Percentiles rank a stretch among this genome's conserved stretches.
phyloP scores from a whole-genome alignment of 1,140 invertebrate genomes.

The Papilio aristodemus region DNA sequence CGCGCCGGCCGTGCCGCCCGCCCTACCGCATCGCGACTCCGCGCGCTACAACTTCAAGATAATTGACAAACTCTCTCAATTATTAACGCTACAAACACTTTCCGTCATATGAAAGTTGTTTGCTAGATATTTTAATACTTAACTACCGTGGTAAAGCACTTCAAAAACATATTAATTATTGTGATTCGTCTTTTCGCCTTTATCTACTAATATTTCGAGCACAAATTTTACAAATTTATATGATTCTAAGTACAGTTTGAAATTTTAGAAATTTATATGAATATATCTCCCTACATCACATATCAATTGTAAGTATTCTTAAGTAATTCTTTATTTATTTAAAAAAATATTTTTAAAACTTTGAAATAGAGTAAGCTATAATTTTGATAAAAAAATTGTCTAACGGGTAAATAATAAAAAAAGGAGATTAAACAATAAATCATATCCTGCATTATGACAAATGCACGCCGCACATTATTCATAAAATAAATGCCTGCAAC shows the following conservation, averaged over 20 bases:
- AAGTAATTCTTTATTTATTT: conserved; percentile 3
- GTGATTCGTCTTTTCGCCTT: neutral
- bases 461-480: neutral
- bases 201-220: neutral
- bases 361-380: neutral
- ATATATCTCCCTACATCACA: conserved; percentile 14
- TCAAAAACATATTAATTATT: neutral
- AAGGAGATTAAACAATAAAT: neutral
- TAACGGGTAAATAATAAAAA: no score
- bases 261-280: neutral
- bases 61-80: neutral
- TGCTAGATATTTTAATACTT: neutral
- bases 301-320: conserved; percentile 9
- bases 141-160: neutral
- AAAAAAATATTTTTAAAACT: neutral
- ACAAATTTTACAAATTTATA: neutral
- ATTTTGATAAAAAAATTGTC: no score
- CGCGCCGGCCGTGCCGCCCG: conserved; percentile 13
- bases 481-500: neutral
- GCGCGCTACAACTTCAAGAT: neutral
- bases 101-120: neutral
- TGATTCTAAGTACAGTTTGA: neutral
- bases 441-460: neutral
- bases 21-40: neutral
- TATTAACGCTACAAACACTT: conserved; percentile 1